These are phyloP conservation scores for Tinea pellionella DNA, from an alignment of 2,888 invertebrate species.

Conservation along the genomic window DNA sequence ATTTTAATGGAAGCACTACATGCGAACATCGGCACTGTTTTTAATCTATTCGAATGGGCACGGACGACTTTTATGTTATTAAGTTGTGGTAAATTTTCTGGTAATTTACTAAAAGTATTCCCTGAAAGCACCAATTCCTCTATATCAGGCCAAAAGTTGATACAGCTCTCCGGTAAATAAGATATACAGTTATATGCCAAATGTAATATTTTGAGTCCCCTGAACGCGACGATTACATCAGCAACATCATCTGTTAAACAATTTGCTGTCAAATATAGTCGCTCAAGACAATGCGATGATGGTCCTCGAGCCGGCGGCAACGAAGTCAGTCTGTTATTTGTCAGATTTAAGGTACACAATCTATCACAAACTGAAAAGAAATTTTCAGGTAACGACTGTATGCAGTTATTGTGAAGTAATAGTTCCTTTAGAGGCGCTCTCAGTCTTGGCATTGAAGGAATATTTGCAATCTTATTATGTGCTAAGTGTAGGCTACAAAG, in stretches of 20 bases:
- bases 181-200: conserved; percentile 84
- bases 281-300: conserved; percentile 73
- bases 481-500: conserved; percentile 80
- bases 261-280: conserved; percentile 80
- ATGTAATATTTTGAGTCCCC: conserved; percentile 76
- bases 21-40: conserved; percentile 81
- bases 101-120: conserved; percentile 80
- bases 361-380: conserved; percentile 77
- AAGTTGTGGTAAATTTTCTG: conserved; percentile 79
- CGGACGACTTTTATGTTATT: conserved; percentile 79
- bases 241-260: conserved; percentile 78
- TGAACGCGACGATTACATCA: conserved; percentile 73
- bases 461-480: conserved; percentile 79
- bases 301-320: conserved; percentile 73
- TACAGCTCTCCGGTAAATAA: conserved; percentile 77
- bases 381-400: conserved; percentile 79
- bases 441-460: conserved; percentile 77
- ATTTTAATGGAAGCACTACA: conserved; percentile 80
- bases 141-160: conserved; percentile 80
- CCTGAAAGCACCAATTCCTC: conserved; percentile 87
- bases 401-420: conserved; percentile 81
- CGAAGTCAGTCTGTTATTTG: conserved; percentile 80
- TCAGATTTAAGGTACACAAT: conserved; percentile 78
- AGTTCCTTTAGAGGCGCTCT: conserved; percentile 76
- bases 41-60: conserved; percentile 84